Conservation (phyloP, 2,888 invertebrate species). For the Prenolepis imparis region DNA sequence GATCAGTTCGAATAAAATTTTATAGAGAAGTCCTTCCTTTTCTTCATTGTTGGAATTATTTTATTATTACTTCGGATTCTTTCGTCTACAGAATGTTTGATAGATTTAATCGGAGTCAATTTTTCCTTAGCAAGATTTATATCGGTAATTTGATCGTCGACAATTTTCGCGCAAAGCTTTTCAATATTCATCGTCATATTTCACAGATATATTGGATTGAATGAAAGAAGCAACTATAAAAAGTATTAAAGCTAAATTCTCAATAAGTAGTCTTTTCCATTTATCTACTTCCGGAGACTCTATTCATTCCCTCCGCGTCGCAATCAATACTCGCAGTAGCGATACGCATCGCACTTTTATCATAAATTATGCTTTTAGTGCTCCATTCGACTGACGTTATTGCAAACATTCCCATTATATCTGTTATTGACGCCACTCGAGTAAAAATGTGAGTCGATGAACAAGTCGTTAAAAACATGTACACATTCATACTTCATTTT, state of each 20-base stretch:
- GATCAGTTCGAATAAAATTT: not conserved
- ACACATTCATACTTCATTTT: not conserved
- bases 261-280: conserved; percentile 27
- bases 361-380: conserved; percentile 42
- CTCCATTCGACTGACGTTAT: conserved; percentile 2
- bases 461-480: conserved; percentile 34
- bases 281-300: conserved; percentile 4
- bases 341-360: conserved; percentile 40
- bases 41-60: not conserved
- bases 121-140: not conserved
- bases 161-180: conserved; percentile 3
- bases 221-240: conserved; percentile 15
- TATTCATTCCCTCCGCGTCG: conserved; percentile 32
- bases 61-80: not conserved
- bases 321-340: conserved; percentile 35
- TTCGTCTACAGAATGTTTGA: not conserved
- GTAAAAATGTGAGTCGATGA: not conserved
- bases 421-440: conserved; percentile 33
- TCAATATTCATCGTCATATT: conserved; percentile 27
- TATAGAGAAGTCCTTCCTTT: not conserved
- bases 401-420: conserved; percentile 27
- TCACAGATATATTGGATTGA: not conserved
- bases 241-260: conserved; percentile 30
- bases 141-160: not conserved
- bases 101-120: conserved; percentile 2